Evolutionary conservation across 1,140 invertebrate genomes (phyloP).

Genomic region (Pseudobourletiella spinata): DNA sequence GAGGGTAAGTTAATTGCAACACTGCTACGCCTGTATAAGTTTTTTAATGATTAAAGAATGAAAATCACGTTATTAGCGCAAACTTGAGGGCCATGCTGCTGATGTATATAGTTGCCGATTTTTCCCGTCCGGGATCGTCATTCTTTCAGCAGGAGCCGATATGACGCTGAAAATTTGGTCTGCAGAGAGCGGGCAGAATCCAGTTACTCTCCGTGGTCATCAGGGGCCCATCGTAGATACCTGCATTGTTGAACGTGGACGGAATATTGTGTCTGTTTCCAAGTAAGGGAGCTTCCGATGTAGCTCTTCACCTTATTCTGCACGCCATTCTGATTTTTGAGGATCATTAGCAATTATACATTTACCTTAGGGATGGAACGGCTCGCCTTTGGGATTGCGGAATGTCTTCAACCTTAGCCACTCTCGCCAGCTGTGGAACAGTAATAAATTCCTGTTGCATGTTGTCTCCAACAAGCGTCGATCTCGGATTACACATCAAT

Average conservation of each 20-base stretch:
- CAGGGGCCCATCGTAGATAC: slow-evolving; percentile 55
- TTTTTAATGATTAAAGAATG: neutral
- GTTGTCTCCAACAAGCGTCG: too few species aligned
- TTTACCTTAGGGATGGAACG: slow-evolving; percentile 54
- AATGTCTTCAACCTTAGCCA: slow-evolving; percentile 48
- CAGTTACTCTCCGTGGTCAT: slow-evolving; percentile 57
- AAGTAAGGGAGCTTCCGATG: too few species aligned
- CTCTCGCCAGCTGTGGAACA: slow-evolving; percentile 43
- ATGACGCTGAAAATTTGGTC: slow-evolving; percentile 61
- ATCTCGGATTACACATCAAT: too few species aligned
- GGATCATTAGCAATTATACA: too few species aligned
- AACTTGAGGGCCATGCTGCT: slow-evolving; percentile 55
- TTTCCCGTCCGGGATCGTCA: slow-evolving; percentile 59
- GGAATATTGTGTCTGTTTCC: slow-evolving; percentile 61
- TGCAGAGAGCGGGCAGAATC: slow-evolving; percentile 55
- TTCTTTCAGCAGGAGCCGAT: slow-evolving; percentile 59
- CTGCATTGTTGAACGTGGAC: slow-evolving; percentile 58
- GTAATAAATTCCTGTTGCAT: slow-evolving; percentile 45
- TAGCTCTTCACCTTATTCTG: slow-evolving; percentile 3
- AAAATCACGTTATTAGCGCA: slow-evolving; percentile 43
- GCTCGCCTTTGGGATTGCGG: slow-evolving; percentile 63
- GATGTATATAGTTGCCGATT: slow-evolving; percentile 60
- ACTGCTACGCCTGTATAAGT: neutral
- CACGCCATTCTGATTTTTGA: neutral
- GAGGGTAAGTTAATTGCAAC: slow-evolving; percentile 40